A percentile compares a stretch with the other conserved stretches of the same genome.
These are phyloP conservation scores for Druceiella hillmani DNA, from an alignment of 2,888 invertebrate genomes.

Conservation along the genomic window DNA sequence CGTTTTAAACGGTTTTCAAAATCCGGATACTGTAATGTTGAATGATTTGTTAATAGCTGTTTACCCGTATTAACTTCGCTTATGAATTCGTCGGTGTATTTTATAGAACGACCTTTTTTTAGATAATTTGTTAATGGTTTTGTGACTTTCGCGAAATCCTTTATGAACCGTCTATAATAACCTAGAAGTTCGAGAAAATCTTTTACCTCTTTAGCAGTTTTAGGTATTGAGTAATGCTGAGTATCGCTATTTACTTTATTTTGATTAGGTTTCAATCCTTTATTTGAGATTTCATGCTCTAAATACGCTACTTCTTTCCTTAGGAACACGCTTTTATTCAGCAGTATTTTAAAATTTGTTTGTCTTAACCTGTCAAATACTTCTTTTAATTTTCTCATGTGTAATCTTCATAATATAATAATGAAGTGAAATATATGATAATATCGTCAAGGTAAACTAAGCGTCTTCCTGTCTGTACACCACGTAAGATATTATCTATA, in stretches of 20 bases:
- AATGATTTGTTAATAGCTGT: too few species aligned
- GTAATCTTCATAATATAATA: too few species aligned
- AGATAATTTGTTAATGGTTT: conserved; percentile 25
- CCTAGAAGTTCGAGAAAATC: conserved; percentile 23
- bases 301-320: too few species aligned
- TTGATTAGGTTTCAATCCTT: conserved; percentile 14
- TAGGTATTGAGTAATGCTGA: conserved; percentile 21
- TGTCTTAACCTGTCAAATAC: conserved; percentile 23
- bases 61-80: conserved; percentile 26
- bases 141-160: conserved; percentile 24
- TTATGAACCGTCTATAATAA: conserved; percentile 27
- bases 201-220: conserved; percentile 11
- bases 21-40: too few species aligned
- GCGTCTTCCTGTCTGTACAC: conserved; percentile 24
- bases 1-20: conserved; percentile 24
- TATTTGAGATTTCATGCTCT: conserved; percentile 19
- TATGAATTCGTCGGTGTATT: conserved; percentile 21
- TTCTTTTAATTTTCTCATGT: conserved; percentile 21
- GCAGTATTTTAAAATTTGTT: conserved; percentile 25
- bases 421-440: conserved; percentile 24
- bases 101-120: too few species aligned
- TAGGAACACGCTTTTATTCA: conserved; percentile 26
- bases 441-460: conserved; percentile 29
- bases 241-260: conserved; percentile 21
- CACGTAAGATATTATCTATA: conserved; percentile 28